Evolutionary conservation across 2,113 vertebrate genomes (phyloP).

Genomic region (Hemibagrus wyckioides): DNA sequence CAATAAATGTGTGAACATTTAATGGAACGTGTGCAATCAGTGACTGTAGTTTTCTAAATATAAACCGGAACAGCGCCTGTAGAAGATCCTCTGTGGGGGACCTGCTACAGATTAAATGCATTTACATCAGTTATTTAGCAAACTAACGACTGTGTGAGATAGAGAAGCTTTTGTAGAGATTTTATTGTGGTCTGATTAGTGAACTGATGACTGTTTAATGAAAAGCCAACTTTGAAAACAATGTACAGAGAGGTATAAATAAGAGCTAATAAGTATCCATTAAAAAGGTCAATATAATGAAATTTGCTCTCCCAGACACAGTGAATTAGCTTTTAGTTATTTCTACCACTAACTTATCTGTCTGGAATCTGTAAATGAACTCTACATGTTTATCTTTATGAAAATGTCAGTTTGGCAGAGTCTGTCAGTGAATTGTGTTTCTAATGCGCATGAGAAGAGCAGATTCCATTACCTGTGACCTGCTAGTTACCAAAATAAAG

Average conservation of each 20-base stretch:
- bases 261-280: background rate
- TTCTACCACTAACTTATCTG: background rate
- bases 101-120: background rate
- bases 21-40: background rate
- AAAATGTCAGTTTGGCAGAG: background rate
- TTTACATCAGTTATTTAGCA: background rate
- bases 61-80: background rate
- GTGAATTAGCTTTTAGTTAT: background rate
- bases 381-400: background rate
- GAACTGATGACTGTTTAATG: background rate
- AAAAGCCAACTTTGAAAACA: background rate
- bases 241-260: background rate
- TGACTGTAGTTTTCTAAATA: background rate
- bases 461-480: too few relatives aligned
- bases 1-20: background rate
- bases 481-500: background rate
- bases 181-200: background rate
- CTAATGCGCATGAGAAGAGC: background rate
- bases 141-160: background rate
- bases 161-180: background rate
- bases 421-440: background rate
- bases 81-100: background rate
- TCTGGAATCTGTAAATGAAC: background rate
- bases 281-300: background rate
- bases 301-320: background rate